Conservation (phyloP, 2,888 invertebrate species). For the Drosophila acutilabella region DNA sequence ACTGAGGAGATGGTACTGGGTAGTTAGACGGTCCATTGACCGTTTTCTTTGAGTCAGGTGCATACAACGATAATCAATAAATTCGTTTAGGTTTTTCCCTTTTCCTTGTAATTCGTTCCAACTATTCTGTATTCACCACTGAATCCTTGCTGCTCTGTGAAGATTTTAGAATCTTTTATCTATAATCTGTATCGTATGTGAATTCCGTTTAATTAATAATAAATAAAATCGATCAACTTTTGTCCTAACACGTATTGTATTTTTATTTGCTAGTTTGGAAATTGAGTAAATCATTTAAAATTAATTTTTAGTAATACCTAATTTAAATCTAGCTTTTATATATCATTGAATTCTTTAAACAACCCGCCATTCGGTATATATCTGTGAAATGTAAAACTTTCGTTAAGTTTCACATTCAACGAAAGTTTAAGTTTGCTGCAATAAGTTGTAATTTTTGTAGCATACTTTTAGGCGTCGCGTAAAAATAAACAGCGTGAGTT, state of each 20-base stretch:
- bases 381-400: not conserved
- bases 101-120: constrained; percentile 22
- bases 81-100: constrained; percentile 24
- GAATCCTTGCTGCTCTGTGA: constrained; percentile 43
- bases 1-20: constrained; percentile 43
- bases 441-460: constrained; percentile 1
- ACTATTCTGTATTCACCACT: constrained; percentile 31
- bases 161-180: constrained; percentile 37
- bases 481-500: not conserved
- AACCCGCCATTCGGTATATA: too few relatives aligned
- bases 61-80: constrained; percentile 42
- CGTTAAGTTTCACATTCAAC: not conserved
- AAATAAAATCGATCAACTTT: constrained; percentile 40
- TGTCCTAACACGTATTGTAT: constrained; percentile 6
- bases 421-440: not conserved
- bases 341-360: too few relatives aligned
- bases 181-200: constrained; percentile 43
- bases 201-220: constrained; percentile 35
- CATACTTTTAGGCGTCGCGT: constrained; percentile 49
- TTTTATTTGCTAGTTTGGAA: not conserved
- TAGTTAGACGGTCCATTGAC: constrained; percentile 34
- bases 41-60: constrained; percentile 58
- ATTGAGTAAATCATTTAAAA: too few relatives aligned
- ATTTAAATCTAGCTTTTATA: too few relatives aligned
- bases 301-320: too few relatives aligned